Evolutionary conservation across 2,797 vertebrate genomes (phyloP).

Genomic region (Catostomus latipinnis): DNA sequence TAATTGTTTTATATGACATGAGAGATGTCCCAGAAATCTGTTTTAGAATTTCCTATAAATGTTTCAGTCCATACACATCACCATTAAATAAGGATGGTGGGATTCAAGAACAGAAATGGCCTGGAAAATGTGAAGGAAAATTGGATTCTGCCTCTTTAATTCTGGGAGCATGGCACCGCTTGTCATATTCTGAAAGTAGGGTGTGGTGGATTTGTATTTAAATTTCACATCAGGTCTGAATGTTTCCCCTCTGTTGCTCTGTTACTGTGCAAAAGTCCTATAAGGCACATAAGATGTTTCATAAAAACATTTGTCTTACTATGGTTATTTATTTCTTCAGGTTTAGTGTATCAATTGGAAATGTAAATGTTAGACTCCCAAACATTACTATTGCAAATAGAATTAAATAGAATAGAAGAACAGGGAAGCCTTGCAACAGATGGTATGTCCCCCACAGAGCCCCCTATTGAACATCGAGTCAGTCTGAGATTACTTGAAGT

Average conservation of each 20-base stretch:
- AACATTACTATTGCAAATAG: too few relatives aligned
- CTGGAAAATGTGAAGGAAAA: neutral
- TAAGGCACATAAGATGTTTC: too few relatives aligned
- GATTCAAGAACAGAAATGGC: slow-evolving; percentile 1
- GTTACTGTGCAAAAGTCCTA: neutral
- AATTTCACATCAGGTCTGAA: neutral
- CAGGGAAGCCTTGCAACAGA: too few relatives aligned
- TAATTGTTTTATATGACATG: neutral
- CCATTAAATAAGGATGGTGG: neutral
- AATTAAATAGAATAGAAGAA: too few relatives aligned
- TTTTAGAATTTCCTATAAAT: neutral
- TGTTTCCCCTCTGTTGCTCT: neutral
- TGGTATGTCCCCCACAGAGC: too few relatives aligned
- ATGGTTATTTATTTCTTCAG: too few relatives aligned
- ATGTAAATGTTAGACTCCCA: too few relatives aligned
- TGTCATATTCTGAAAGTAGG: neutral
- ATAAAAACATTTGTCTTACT: too few relatives aligned
- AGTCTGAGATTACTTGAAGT: too few relatives aligned
- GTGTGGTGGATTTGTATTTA: neutral
- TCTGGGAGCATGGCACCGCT: slow-evolving; percentile 6
- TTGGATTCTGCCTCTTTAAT: neutral
- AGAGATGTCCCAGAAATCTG: neutral
- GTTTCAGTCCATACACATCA: neutral
- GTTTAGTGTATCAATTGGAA: too few relatives aligned
- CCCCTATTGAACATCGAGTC: too few relatives aligned